Percentiles rank a stretch among this genome's conserved stretches.
phyloP scores from a whole-genome alignment of 53 echinoderm and acorn worm genomes.

The Patiria pectinifera region DNA sequence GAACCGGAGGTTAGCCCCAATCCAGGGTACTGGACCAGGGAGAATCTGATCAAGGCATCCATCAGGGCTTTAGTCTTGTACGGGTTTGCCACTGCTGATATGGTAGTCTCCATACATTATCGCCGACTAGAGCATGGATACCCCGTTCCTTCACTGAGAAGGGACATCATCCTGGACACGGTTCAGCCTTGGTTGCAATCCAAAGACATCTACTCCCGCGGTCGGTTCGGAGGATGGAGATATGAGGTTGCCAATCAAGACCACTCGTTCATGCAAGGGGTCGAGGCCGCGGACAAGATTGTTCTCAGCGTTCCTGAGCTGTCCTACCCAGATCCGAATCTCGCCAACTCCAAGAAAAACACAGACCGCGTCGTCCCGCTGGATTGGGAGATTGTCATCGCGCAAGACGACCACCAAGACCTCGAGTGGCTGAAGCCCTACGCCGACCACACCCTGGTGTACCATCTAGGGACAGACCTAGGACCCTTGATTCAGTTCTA shows the following conservation, averaged over 20 bases:
- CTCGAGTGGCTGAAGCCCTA: constrained; percentile 26
- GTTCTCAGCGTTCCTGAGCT: neutral
- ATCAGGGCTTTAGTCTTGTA: constrained; percentile 35
- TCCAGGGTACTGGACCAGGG: constrained; percentile 11
- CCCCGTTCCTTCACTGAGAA: constrained; percentile 44
- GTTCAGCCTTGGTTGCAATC: constrained; percentile 59
- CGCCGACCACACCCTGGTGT: too few species aligned
- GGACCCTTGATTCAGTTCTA: constrained; percentile 20
- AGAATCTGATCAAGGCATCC: constrained; percentile 20
- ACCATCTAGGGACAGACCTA: neutral
- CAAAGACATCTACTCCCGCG: neutral
- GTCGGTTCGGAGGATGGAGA: too few species aligned
- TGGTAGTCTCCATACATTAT: constrained; percentile 47
- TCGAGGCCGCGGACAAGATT: constrained; percentile 44
- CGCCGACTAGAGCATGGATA: constrained; percentile 55
- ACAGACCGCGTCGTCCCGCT: neutral
- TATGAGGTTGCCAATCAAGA: constrained; percentile 64
- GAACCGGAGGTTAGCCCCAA: constrained; percentile 13
- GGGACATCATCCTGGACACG: constrained; percentile 27
- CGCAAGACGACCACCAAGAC: neutral
- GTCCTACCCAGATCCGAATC: constrained; percentile 30
- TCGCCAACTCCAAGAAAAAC: too few species aligned
- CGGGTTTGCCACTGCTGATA: constrained; percentile 39
- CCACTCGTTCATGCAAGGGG: constrained; percentile 61
- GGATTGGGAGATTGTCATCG: neutral